Conservation (phyloP, 2,888 invertebrate genomes). For the Boloria euphrosyne region DNA sequence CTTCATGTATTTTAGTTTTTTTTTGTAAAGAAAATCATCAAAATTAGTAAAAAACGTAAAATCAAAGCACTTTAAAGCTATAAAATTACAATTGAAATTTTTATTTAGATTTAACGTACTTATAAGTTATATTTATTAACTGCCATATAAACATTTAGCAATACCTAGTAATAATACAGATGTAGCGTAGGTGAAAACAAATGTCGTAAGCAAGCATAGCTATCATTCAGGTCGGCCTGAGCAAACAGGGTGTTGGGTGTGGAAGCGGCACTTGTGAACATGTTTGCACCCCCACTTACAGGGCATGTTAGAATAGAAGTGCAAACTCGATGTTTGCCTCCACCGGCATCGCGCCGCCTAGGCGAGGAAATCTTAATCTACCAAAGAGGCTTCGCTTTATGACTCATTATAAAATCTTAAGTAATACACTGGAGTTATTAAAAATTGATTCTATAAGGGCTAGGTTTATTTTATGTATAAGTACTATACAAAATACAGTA, state of each 20-base stretch:
- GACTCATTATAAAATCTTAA: constrained; percentile 28
- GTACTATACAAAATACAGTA: no score
- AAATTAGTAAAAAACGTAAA: no score
- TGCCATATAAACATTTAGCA: constrained; percentile 12
- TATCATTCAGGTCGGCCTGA: constrained; percentile 54
- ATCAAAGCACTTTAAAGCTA: neutral
- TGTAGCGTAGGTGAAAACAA: constrained; percentile 46
- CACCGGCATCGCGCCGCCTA: constrained; percentile 50
- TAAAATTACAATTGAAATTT: neutral
- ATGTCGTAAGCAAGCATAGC: constrained; percentile 54
- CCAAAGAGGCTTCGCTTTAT: constrained; percentile 40
- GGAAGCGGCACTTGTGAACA: constrained; percentile 68
- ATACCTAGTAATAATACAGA: constrained; percentile 14
- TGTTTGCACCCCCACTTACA: constrained; percentile 78
- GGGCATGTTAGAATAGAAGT: constrained; percentile 66
- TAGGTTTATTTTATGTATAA: no score
- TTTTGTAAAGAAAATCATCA: no score
- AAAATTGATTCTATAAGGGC: no score
- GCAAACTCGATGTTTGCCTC: constrained; percentile 67
- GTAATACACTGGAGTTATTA: no score
- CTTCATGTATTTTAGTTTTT: no score
- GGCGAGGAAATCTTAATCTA: constrained; percentile 75
- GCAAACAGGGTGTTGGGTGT: constrained; percentile 62
- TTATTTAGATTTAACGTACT: neutral
- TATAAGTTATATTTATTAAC: neutral